Evolutionary conservation across 2,888 invertebrate species (phyloP), one percentile per base, ranked within the genome.

Genomic region (Chymomyza amoena): DNA sequence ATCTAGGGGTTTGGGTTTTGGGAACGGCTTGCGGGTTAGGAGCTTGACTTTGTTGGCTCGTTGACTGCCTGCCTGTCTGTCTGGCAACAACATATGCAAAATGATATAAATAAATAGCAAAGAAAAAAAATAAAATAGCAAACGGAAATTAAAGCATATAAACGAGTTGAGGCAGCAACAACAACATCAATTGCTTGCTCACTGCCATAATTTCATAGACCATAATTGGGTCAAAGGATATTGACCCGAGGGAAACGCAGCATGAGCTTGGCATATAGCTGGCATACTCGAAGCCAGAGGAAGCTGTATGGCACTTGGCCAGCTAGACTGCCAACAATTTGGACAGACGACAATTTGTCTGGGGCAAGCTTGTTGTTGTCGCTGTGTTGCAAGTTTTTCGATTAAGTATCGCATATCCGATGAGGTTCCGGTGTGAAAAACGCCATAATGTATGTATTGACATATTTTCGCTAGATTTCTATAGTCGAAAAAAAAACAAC

Each of bases 181-280:
- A 73, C 62, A 65, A 74, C 28, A 64, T 73, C 82, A 78, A 85
- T 84, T 84, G 87, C 77, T 80, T 77, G 70, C 64, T 61, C 2
- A 20, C 62, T 1, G 73, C 67, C 28, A 76, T 73, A 76, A 68
- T 73, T 73, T 65, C 15, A 57, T 25, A 25, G 57, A 9, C 25
- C 75, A 81, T 79, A 89, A 87, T 89, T 89, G 87, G 89, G 89
- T 89, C 89, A 89, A 89, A 89, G 90, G 89, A 89, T 89, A 89
- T 89, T 89, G 89, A 89, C 89, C 90, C 82, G 80, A 79, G 65
- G 74, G 64, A 71, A 57, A 50, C 66, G 50, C 25, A 54, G 60
- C 6, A n/a, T 18, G 16, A 54, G 16, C 52, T 15, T 5, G 13
- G 36, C 36, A 32, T 20, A 56, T 56, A 60, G 32, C n/a, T 20